phyloP scores from a whole-genome alignment of 2,888 invertebrate genomes.

The Drosophila picticornis region DNA sequence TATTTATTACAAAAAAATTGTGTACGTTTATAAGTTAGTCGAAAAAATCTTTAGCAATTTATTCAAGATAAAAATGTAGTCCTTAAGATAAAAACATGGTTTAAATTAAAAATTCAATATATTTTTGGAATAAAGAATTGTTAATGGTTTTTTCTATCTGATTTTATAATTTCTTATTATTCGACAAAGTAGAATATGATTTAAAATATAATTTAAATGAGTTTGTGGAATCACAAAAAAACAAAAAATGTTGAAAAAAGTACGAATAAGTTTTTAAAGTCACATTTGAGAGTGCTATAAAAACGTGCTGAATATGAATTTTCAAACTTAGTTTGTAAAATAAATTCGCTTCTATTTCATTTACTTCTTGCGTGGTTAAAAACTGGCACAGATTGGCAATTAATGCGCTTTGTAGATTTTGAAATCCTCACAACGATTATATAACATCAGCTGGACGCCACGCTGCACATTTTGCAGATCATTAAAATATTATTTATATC shows the following conservation, averaged over 20 bases:
- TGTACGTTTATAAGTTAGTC: background rate
- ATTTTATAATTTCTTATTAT: background rate
- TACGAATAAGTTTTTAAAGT: background rate
- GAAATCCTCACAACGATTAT: constrained; percentile 55
- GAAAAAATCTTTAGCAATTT: background rate
- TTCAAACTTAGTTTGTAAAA: background rate
- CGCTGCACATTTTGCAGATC: constrained; percentile 35
- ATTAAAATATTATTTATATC: constrained; percentile 5
- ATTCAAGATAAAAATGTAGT: background rate
- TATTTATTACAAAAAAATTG: background rate
- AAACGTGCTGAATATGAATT: background rate
- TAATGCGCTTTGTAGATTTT: constrained; percentile 17
- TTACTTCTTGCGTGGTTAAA: constrained; percentile 30
- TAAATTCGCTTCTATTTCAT: background rate
- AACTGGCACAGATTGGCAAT: constrained; percentile 4
- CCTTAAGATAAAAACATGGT: background rate
- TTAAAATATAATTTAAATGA: background rate
- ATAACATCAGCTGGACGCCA: constrained; percentile 66
- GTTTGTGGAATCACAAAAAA: background rate
- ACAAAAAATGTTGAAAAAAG: background rate
- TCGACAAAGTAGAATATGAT: background rate
- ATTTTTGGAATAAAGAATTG: background rate
- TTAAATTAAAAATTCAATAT: background rate
- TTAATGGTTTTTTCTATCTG: background rate
- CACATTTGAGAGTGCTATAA: background rate